phyloP scores from a whole-genome alignment of 1,140 invertebrate species.

The Uloborus diversus region DNA sequence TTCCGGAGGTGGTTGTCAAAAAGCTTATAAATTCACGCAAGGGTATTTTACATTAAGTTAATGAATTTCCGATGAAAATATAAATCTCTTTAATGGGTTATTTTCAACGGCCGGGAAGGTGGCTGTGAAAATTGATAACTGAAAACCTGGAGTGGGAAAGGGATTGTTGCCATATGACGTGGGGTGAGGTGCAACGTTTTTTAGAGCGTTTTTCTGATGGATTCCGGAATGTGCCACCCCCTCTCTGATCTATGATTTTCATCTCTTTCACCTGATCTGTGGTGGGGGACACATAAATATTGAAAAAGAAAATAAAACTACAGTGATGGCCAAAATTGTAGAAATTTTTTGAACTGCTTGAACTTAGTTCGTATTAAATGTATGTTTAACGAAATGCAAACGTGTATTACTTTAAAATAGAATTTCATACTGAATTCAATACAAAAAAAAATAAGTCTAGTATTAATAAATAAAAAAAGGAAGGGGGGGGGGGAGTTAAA shows the following conservation, averaged over 20 bases:
- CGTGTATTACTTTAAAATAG: no score
- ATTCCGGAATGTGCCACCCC: not conserved
- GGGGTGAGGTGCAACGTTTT: not conserved
- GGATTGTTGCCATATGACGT: not conserved
- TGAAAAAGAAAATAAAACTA: no score
- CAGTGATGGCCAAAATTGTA: no score
- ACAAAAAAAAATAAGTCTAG: no score
- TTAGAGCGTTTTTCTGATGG: not conserved
- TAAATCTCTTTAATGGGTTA: conserved; percentile 51
- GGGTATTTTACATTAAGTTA: conserved; percentile 45
- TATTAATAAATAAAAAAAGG: no score
- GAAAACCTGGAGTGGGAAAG: not conserved
- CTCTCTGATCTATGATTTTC: conserved; percentile 33
- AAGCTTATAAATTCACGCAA: conserved; percentile 25
- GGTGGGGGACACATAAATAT: not conserved
- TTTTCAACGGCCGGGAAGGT: conserved; percentile 23
- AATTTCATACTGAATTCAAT: no score
- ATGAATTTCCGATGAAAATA: conserved; percentile 50
- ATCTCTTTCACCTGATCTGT: conserved; percentile 33
- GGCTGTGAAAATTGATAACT: conserved; percentile 48
- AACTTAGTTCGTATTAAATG: no score
- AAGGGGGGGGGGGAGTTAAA: no score
- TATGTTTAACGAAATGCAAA: no score
- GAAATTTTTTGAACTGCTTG: no score
- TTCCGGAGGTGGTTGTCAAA: conserved; percentile 19